Evolutionary conservation across 2,113 vertebrate species (phyloP).

Genomic region (Xerus inauris): DNA sequence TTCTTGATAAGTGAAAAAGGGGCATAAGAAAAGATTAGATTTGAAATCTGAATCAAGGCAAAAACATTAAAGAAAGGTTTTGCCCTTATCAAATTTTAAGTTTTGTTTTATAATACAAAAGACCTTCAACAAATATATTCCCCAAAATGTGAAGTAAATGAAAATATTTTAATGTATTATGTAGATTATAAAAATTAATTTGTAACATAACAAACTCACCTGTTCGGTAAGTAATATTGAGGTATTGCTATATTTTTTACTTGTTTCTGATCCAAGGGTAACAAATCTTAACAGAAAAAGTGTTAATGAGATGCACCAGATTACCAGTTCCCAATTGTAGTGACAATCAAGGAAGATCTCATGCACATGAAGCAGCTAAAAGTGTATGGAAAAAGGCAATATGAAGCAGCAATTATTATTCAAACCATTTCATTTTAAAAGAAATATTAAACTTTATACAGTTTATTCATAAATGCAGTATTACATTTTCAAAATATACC

Average conservation of each 20-base stretch:
- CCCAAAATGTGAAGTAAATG: slow-evolving; percentile 12
- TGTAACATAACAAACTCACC: slow-evolving; percentile 84
- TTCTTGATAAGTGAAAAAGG: slow-evolving; percentile 30
- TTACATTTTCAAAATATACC: slow-evolving; percentile 2
- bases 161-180: slow-evolving; percentile 25
- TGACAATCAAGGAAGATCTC: slow-evolving; percentile 98
- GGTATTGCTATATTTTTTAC: slow-evolving; percentile 99
- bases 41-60: slow-evolving; percentile 9
- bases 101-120: neutral
- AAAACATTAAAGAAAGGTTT: slow-evolving; percentile 1
- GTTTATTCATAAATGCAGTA: neutral
- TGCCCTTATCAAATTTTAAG: neutral
- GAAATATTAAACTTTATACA: neutral
- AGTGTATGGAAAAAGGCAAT: slow-evolving; percentile 1
- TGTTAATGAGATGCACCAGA: slow-evolving; percentile 98
- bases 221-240: slow-evolving; percentile 99
- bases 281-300: slow-evolving; percentile 98
- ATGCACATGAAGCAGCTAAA: slow-evolving; percentile 95
- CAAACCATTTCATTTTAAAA: neutral
- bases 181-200: neutral
- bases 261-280: slow-evolving; percentile 98
- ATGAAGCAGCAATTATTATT: neutral
- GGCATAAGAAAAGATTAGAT: slow-evolving; percentile 30
- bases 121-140: neutral
- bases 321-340: slow-evolving; percentile 98